Base-by-base conservation (phyloP, 2,797 vertebrate species). In the Triplophysa yarkandensis region DNA sequence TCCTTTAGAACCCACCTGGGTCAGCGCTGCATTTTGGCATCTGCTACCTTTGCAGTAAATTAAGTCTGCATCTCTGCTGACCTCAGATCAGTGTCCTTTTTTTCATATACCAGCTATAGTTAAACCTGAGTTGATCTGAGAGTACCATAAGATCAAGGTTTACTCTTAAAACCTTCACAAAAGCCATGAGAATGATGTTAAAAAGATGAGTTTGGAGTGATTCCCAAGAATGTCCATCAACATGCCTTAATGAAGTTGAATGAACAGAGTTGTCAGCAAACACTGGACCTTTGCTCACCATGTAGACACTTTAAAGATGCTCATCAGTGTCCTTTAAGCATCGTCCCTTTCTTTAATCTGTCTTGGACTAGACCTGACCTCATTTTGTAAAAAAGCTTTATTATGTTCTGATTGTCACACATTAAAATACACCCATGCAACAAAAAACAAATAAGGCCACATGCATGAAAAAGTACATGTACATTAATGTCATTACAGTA, bases 181-280 rank as follows among this genome's bases (percentile, higher is more conserved):
- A 32, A 39, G 39, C 58, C 4, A 23, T 58, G 36, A 79, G 84
- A 19, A 43, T 70, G 25, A 55, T 64, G 46, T 65, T 61, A 64
- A 54, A 52, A 64, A 32, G 48, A 55, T 79, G 82, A 83, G 80
- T 82, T 58, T 88, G 88, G 86, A 86, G 72, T 43, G 14, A 61
- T 68, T 86, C 86, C 86, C 86, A 23, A 83, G 41, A 54, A 71
- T 83, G 84, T 85, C 87, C 84, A 48, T 87, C 86, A 85, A 48
- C 0, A 23, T 25, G 82, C 74, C 80, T 81, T 85, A 83, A 87
- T 87, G 85, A 85, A 85, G 84, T 87, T 81, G 78, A 84, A 81
- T 70, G 58, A 74, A 78, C 75, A 57, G 63, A 83, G 50, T 77
- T 83, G 78, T 86, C 83, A 71, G 11, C 68, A 62, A 69, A 74